phyloP scores from a whole-genome alignment of 2,888 invertebrate species.

The Anoplius nigerrimus region DNA sequence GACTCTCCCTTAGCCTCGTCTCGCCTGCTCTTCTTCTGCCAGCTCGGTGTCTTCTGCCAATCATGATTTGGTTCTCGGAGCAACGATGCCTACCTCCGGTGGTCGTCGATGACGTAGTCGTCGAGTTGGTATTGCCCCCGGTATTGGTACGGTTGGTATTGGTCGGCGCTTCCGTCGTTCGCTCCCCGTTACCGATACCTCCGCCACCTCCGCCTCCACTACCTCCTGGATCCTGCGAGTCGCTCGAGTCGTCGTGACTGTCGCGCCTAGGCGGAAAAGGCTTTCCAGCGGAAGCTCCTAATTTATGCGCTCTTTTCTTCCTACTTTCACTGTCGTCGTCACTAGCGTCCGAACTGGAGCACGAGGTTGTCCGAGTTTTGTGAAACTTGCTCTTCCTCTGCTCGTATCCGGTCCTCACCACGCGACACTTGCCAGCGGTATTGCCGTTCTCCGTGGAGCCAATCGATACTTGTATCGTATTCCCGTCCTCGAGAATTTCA shows the following conservation, averaged over 20 bases:
- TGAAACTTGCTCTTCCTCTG: constrained; percentile 83
- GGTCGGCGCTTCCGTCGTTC: constrained; percentile 49
- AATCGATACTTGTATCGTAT: constrained; percentile 54
- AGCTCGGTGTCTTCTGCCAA: constrained; percentile 77
- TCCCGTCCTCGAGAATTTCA: constrained; percentile 83
- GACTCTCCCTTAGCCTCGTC: constrained; percentile 85
- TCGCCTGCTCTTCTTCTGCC: constrained; percentile 80
- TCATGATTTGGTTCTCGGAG: constrained; percentile 70
- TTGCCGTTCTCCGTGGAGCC: constrained; percentile 41
- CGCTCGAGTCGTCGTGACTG: constrained; percentile 90
- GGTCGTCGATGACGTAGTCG: constrained; percentile 60
- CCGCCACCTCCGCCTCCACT: constrained; percentile 73
- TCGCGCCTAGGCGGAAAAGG: constrained; percentile 82
- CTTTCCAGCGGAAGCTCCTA: constrained; percentile 79
- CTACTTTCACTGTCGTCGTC: constrained; percentile 90
- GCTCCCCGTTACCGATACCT: constrained; percentile 61
- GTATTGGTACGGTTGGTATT: constrained; percentile 47
- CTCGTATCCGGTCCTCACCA: constrained; percentile 74
- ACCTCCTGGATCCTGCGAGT: constrained; percentile 85
- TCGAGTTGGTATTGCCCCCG: constrained; percentile 55
- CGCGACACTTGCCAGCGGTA: constrained; percentile 58
- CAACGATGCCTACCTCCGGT: constrained; percentile 65
- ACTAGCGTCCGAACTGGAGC: constrained; percentile 95
- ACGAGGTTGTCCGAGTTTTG: constrained; percentile 88
- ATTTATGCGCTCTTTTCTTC: constrained; percentile 87